Base-by-base conservation (phyloP, 2,888 invertebrate genomes). In the Siphonodentalium dalli region DNA sequence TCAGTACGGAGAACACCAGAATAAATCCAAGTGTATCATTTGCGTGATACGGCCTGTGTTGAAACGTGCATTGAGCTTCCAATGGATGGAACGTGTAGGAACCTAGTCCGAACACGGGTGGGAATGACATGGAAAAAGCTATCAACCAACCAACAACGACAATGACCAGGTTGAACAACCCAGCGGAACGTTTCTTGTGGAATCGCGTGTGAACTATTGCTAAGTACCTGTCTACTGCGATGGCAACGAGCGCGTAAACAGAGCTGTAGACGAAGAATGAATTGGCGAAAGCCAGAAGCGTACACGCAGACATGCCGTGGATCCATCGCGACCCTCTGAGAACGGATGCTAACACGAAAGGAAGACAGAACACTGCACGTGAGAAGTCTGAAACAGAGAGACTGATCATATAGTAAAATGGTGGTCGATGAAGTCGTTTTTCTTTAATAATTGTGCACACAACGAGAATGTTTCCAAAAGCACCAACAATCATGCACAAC, bases 321-420 rank as follows among this genome's bases (percentile, higher is more conserved):
- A 58, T 61, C 75, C 76, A 78, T 6, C 54, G 49, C 13, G 73
- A 72, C 5, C 68, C 69, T 39, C 73, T 69, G 8, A 74, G 50
- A 6, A 74, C 69, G 1, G 73, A 70, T 38, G 70, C 66, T 31
- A 76, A 58, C 18, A 74, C 67, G 42, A 78, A 72, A 4, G 78
- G 75, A 29, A 76, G 56, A 53, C 78, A 78, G 49, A 78, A 67
- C 6, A 75, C 51, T 4, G 73, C 66, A 20, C 75, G 64, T 11
- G 71, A 71, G 37, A 76, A 51, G 53, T 76, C 77, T 4, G 73
- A 72, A 37, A 76, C 65, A 20, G 68, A 66, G 31, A 75, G 58
- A 49, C 73, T 75, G 40, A 75, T 57, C 33, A 75, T 58, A 54
- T 74, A 78, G 56, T 76, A 78, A 58, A 75, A 76, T 33, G 78